These are phyloP conservation scores for Ophthalmotilapia sp. DNA, from an alignment of 2,113 vertebrate species.

Conservation along the genomic window DNA sequence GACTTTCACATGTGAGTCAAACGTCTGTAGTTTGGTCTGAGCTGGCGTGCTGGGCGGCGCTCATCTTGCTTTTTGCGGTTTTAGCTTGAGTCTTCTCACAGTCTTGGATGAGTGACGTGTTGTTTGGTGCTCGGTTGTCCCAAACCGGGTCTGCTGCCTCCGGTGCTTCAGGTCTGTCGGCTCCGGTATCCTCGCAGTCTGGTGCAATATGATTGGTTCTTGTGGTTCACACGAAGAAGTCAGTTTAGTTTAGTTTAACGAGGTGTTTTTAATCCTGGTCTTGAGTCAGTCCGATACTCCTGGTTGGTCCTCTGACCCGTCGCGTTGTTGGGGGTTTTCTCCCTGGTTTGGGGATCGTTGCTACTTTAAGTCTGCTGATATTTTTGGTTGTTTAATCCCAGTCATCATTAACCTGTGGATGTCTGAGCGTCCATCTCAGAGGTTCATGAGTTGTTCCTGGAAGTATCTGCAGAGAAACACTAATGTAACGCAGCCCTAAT, in stretches of 20 bases:
- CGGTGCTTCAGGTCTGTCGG: neutral
- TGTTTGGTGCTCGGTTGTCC: neutral
- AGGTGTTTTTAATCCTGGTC: neutral
- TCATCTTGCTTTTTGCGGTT: neutral
- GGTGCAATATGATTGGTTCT: neutral
- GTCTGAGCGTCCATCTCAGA: neutral
- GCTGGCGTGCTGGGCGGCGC: neutral
- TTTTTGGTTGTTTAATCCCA: neutral
- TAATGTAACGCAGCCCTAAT: neutral
- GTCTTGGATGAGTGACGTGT: neutral
- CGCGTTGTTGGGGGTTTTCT: neutral
- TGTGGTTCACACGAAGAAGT: neutral
- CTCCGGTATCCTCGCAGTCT: neutral
- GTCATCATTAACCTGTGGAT: neutral
- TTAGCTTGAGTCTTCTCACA: neutral
- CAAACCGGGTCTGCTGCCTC: accelerated
- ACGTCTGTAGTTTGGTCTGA: neutral
- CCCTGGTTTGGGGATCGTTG: neutral
- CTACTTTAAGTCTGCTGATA: neutral
- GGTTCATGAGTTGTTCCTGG: neutral
- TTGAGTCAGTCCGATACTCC: neutral
- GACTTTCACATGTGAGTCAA: neutral
- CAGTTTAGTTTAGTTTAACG: neutral
- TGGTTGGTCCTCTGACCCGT: neutral
- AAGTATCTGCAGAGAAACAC: neutral